Evolutionary conservation across 2,113 vertebrate genomes (phyloP).

Genomic region (Rousettus leschenaultii): DNA sequence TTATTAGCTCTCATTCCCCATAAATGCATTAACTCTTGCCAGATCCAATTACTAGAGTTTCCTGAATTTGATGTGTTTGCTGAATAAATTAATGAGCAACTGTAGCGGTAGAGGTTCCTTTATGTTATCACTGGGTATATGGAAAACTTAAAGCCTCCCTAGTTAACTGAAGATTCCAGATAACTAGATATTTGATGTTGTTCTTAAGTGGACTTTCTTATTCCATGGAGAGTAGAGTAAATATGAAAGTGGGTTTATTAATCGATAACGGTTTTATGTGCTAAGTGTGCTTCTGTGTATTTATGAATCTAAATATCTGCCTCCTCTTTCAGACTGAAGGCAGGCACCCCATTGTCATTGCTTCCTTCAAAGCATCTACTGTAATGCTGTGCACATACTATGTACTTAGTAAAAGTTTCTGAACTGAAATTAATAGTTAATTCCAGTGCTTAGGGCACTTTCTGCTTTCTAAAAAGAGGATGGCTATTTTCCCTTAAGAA

Average conservation of each 20-base stretch:
- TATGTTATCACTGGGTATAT: background rate
- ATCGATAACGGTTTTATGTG: background rate
- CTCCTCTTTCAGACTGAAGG: background rate
- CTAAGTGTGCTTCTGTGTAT: background rate
- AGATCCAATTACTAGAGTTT: background rate
- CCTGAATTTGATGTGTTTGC: background rate
- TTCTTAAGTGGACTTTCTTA: background rate
- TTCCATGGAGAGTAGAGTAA: background rate
- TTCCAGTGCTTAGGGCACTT: background rate
- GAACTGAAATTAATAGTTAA: background rate
- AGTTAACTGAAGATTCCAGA: background rate
- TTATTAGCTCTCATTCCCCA: background rate
- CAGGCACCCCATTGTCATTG: background rate
- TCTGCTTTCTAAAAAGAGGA: background rate
- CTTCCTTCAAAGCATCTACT: background rate
- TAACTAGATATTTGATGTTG: background rate
- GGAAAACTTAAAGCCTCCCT: background rate
- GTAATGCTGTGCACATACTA: background rate
- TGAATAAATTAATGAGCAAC: background rate
- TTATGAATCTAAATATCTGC: background rate
- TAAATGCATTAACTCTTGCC: background rate
- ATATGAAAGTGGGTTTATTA: background rate
- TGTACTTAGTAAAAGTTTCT: background rate
- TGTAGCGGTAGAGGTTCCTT: background rate
- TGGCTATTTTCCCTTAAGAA: background rate